Evolutionary conservation across 2,888 invertebrate species (phyloP), one percentile per base, ranked within the genome.

Genomic region (Dryobotodes eremita): DNA sequence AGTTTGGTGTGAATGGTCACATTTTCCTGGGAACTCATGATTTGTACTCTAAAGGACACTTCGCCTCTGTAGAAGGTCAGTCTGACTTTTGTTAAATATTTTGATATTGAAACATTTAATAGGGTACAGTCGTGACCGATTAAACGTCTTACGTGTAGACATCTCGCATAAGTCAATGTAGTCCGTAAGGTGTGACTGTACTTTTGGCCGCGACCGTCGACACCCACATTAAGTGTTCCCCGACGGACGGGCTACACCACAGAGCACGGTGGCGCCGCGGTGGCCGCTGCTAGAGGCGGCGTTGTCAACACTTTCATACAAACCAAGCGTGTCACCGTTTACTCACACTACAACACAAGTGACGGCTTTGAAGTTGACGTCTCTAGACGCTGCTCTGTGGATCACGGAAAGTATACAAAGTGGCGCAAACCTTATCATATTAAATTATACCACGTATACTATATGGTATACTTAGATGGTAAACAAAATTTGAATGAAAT

Each of bases 1-100:
- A 64, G 17, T 36, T 1, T 20, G 26, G 7, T 57, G 42, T 71
- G 15, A 6, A 23, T 10, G 13, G 20, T 8, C 2, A 4, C 0
- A 23, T 84, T 57, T 82, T 57, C 36, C 46, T 82, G 11, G 81
- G 81, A 36, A 84, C 62, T 0, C 84, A 82, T n/a, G 79, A 42
- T 53, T 57, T 83, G 17, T 53, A 36, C 26, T 62, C 84, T 31
- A 71, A 78, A 62, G 81, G 81, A 42, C 23, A 78, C 48, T 81
- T 57, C 42, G 10, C 7, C 8, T 83, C 81, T 31, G 10, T 81
- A 57, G 81, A 81, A 81, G 81, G 81, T 83, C 20, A 69, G 82
- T 74, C 20, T 11, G 1, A 10, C 0, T 53, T 17, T 57, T 17
- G 36, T 23, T 23, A 23, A 50, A 50, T 26, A 31, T 23, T 68